These are phyloP conservation scores for Drosophila quasianomalipes DNA, from an alignment of 2,888 invertebrate genomes.

Conservation along the genomic window DNA sequence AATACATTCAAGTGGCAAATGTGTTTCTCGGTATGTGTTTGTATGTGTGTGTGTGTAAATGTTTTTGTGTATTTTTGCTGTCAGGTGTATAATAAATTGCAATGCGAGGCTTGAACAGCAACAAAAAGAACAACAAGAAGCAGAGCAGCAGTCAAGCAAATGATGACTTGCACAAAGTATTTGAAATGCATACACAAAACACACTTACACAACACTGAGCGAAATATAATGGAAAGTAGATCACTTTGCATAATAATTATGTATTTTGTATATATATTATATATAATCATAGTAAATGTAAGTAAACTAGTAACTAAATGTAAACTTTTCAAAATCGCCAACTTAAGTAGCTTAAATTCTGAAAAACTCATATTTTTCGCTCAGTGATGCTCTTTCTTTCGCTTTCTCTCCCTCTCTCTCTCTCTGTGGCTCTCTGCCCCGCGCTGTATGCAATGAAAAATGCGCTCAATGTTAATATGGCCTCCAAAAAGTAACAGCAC, in stretches of 20 bases:
- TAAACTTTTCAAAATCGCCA: too few relatives aligned
- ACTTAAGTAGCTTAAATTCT: not conserved
- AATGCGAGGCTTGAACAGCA: slow-evolving; percentile 44
- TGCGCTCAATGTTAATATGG: slow-evolving; percentile 69
- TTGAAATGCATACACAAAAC: slow-evolving; percentile 53
- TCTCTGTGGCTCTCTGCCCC: not conserved
- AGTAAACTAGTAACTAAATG: too few relatives aligned
- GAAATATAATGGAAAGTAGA: not conserved
- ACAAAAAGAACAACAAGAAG: slow-evolving; percentile 12
- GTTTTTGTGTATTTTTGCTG: slow-evolving; percentile 37
- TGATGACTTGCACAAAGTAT: slow-evolving; percentile 74
- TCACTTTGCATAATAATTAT: not conserved
- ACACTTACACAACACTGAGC: not conserved
- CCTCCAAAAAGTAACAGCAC: slow-evolving; percentile 65
- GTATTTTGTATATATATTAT: not conserved
- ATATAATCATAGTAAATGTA: not conserved
- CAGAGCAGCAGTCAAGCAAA: slow-evolving; percentile 51
- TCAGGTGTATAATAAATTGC: slow-evolving; percentile 74
- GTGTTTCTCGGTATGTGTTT: slow-evolving; percentile 7
- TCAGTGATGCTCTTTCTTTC: not conserved
- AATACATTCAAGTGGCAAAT: slow-evolving; percentile 64
- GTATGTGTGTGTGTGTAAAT: not conserved
- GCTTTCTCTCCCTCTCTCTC: not conserved
- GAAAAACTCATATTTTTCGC: not conserved
- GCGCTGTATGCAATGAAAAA: slow-evolving; percentile 70